These are phyloP conservation scores for Rhodinocichla rosea DNA, from an alignment of 2,113 vertebrate species.

Conservation along the genomic window DNA sequence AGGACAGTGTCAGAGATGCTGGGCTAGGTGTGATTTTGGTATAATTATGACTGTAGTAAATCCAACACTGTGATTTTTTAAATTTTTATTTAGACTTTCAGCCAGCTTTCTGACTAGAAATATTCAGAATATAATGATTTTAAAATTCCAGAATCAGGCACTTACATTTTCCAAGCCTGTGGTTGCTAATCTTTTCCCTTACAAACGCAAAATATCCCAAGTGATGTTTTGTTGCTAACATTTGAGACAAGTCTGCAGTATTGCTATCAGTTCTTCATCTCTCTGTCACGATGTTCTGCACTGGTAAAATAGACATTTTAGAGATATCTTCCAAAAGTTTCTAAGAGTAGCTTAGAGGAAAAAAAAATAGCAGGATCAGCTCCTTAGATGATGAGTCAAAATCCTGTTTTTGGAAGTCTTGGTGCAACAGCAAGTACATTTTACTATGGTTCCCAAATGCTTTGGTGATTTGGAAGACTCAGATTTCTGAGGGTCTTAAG, in stretches of 20 bases:
- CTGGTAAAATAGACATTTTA: neutral
- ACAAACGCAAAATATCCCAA: neutral
- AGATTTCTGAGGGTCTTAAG: neutral
- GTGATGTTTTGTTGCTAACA: neutral
- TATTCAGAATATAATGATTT: neutral
- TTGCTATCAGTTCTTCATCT: neutral
- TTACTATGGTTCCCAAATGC: neutral
- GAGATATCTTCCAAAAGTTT: neutral
- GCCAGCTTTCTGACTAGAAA: neutral
- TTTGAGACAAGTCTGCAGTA: neutral
- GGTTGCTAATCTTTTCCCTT: neutral
- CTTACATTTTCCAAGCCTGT: neutral
- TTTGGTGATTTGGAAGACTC: neutral
- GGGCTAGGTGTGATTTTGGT: neutral
- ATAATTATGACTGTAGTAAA: neutral
- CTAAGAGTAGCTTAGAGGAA: neutral
- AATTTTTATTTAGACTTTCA: neutral
- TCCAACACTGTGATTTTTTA: neutral
- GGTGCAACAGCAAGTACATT: neutral
- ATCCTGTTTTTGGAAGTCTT: neutral
- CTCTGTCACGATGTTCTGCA: accelerated
- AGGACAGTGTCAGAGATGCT: neutral
- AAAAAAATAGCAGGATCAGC: neutral
- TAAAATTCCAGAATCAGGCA: neutral
- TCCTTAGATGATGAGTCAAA: neutral